A percentile compares a stretch with the other conserved stretches of the same genome.
Conservation (phyloP, 2,113 vertebrate genomes). For the Carlito syrichta region DNA sequence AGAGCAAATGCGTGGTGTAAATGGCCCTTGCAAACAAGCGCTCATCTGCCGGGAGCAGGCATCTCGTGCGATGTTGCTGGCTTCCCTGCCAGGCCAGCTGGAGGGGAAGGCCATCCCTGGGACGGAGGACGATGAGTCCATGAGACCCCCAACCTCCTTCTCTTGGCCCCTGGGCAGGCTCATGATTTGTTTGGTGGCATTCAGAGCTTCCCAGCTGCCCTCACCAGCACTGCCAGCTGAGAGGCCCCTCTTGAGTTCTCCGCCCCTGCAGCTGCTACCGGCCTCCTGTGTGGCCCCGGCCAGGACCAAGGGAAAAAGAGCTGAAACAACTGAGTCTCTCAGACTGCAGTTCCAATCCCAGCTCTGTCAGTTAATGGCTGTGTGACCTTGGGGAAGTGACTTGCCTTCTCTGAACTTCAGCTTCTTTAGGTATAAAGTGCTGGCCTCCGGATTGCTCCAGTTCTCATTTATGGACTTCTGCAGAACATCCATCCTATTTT, state of each 20-base stretch:
- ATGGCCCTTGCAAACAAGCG: not conserved
- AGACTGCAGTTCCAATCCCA: not conserved
- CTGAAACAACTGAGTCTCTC: not conserved
- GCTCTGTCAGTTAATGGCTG: not conserved
- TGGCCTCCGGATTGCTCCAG: not conserved
- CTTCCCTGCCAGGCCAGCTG: not conserved
- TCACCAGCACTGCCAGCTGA: not conserved
- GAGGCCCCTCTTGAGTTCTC: not conserved
- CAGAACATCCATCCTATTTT: not conserved
- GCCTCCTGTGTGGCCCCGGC: not conserved
- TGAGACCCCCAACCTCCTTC: not conserved
- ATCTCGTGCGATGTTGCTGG: not conserved
- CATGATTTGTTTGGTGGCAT: not conserved
- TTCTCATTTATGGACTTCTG: not conserved
- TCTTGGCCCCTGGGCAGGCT: not conserved
- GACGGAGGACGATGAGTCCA: not conserved
- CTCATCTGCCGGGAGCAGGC: not conserved
- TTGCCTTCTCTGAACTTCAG: not conserved
- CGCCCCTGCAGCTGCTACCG: not conserved
- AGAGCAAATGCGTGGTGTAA: not conserved
- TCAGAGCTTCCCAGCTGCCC: conserved; percentile 1
- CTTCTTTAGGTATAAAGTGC: not conserved
- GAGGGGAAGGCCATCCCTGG: not conserved
- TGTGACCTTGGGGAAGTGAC: not conserved
- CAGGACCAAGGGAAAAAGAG: not conserved